Evolutionary conservation across 2,797 vertebrate genomes (phyloP).

Genomic region (Cryptoprocta ferox): DNA sequence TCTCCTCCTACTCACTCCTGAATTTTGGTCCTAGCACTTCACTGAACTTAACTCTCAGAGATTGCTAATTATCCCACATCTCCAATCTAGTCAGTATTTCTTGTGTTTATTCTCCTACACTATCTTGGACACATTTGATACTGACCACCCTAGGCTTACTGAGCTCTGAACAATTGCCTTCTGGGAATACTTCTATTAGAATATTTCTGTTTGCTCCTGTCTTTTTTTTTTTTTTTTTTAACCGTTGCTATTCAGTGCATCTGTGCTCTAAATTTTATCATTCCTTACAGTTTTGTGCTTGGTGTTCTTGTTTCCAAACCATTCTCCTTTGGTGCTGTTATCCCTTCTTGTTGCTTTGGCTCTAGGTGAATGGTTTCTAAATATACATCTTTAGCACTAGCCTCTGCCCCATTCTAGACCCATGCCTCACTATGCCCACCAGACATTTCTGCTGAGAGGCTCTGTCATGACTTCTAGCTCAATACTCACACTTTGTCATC

Average conservation of each 20-base stretch:
- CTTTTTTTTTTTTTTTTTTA: too few species aligned
- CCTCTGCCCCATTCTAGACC: not conserved
- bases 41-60: not conserved
- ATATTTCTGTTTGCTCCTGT: not conserved
- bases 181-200: not conserved
- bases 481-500: not conserved
- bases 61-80: not conserved
- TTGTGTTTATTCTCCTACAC: not conserved
- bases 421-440: not conserved
- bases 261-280: not conserved
- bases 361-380: not conserved
- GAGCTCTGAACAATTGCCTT: not conserved
- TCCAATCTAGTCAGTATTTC: not conserved
- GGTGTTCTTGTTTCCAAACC: not conserved
- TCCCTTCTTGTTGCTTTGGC: not conserved
- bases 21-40: not conserved
- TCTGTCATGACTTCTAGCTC: not conserved
- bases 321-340: not conserved
- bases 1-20: not conserved
- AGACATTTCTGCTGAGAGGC: not conserved
- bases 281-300: not conserved
- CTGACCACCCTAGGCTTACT: not conserved
- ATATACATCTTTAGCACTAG: not conserved
- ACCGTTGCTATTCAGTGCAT: not conserved
- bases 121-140: not conserved